Evolutionary conservation across 1,140 invertebrate genomes (phyloP), one percentile per base, ranked within the genome.

Genomic region (Cydia fagiglandana): DNA sequence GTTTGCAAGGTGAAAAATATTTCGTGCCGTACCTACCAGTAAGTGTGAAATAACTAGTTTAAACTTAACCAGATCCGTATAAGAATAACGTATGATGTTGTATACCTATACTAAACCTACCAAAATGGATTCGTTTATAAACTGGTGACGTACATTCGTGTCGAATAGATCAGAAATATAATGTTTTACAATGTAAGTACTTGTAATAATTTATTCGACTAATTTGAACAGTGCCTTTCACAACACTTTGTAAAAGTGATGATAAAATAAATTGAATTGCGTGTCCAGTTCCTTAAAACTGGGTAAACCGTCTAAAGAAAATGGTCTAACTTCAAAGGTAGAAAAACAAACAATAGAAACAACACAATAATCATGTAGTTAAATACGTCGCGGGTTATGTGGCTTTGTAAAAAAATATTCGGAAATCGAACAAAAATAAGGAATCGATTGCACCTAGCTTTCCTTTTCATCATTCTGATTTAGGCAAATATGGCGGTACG

Each of bases 361-460:
- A 70, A 70, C 38, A 10, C 30, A 41, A 13, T 70, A 30, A 70
- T 45, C 66, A 70, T 70, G 34, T 9, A 70, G 66, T 70, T 70
- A 70, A 20, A 70, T 24, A 38, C 30, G 66, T 70, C n/a, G 45
- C 7, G 66, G 30, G 66, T 70, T 38, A 41, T 45, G 34, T 70
- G 66, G 66, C 66, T 70, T 70, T 41, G 66, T 75, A 68, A 80
- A 34, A 64, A 56, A 28, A 34, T 75, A 24, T 20, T 28, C 47
- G 75, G 66, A 73, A 76, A 76, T 76, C 68, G 75, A 76, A 75
- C 34, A 76, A 76, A 77, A 56, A 74, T 53, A 76, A 73, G 70
- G 53, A 68, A 73, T 66, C 17, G 47, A 73, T 73, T 73, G 76
- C 34, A 64, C 53, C 24, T n/a, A n/a, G n/a, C n/a, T 73, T 77